A percentile compares a stretch with the other conserved stretches of the same genome.
These are phyloP conservation scores for Ecliptopera silaceata DNA, from an alignment of 2,888 invertebrate genomes.

Conservation along the genomic window DNA sequence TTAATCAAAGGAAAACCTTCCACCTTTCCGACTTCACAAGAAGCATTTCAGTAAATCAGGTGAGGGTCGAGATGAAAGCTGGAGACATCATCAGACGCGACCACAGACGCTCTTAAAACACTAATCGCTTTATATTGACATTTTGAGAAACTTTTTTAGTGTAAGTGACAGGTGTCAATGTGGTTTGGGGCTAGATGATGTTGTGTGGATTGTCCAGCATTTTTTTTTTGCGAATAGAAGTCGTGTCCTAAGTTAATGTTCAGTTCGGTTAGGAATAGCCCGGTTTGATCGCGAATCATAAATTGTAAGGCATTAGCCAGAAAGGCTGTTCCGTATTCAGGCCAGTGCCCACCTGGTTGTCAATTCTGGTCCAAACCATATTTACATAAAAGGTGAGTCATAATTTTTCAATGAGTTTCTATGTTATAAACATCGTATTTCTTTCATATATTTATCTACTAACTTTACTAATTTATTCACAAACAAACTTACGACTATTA, in stretches of 20 bases:
- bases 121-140: too few relatives aligned
- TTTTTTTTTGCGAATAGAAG: background rate
- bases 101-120: background rate
- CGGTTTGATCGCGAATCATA: slow-evolving; percentile 28
- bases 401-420: slow-evolving; percentile 3
- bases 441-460: too few relatives aligned
- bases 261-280: slow-evolving; percentile 10
- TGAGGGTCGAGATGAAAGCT: slow-evolving; percentile 24
- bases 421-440: background rate
- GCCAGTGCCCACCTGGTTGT: slow-evolving; percentile 18
- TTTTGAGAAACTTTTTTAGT: too few relatives aligned
- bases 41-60: slow-evolving; percentile 28
- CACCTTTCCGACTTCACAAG: slow-evolving; percentile 27
- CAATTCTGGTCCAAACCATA: slow-evolving; percentile 21
- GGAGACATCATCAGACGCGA: background rate
- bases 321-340: slow-evolving; percentile 30
- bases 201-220: too few relatives aligned
- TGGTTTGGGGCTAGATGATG: too few relatives aligned
- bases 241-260: background rate
- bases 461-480: too few relatives aligned
- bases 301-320: slow-evolving; percentile 32
- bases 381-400: slow-evolving; percentile 26
- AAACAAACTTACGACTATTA: too few relatives aligned
- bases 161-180: too few relatives aligned
- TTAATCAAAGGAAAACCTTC: slow-evolving; percentile 30